A percentile compares a stretch with the other conserved stretches of the same genome.
Evolutionary conservation across 2,113 vertebrate species (phyloP).

Genomic region (Nesogale talazaci): DNA sequence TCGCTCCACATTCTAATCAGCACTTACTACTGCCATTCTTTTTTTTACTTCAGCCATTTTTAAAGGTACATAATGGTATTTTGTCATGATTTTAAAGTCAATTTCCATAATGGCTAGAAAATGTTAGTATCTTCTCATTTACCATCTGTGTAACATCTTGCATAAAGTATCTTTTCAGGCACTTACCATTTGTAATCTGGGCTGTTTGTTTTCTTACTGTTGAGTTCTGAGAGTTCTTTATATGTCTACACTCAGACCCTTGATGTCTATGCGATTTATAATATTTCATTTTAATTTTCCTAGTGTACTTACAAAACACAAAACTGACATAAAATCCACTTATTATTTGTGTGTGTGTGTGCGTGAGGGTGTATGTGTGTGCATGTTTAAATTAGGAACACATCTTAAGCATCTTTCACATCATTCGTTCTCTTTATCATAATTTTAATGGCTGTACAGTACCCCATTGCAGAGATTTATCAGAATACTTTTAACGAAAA

Average conservation of each 20-base stretch:
- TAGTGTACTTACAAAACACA: background rate
- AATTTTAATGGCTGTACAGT: background rate
- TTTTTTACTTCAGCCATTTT: background rate
- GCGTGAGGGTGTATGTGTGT: no score
- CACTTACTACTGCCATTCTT: background rate
- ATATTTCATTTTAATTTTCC: constrained; percentile 24
- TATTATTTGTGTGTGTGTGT: no score
- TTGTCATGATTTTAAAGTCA: background rate
- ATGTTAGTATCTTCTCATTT: background rate
- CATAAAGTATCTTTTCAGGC: background rate
- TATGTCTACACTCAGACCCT: background rate
- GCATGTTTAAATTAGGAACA: background rate
- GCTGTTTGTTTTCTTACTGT: background rate
- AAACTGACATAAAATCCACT: background rate
- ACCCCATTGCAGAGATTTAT: background rate
- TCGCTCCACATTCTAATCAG: background rate
- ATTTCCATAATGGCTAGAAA: background rate
- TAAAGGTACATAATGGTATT: no score
- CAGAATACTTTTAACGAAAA: background rate
- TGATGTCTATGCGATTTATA: background rate
- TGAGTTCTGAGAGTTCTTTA: constrained; percentile 26
- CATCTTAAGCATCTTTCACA: background rate
- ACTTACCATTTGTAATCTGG: background rate
- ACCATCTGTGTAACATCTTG: background rate
- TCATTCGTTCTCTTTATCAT: constrained; percentile 6